Percentiles rank a stretch among this genome's conserved stretches.
phyloP scores from a whole-genome alignment of 2,797 vertebrate genomes.

The Oreochromis mossambicus region DNA sequence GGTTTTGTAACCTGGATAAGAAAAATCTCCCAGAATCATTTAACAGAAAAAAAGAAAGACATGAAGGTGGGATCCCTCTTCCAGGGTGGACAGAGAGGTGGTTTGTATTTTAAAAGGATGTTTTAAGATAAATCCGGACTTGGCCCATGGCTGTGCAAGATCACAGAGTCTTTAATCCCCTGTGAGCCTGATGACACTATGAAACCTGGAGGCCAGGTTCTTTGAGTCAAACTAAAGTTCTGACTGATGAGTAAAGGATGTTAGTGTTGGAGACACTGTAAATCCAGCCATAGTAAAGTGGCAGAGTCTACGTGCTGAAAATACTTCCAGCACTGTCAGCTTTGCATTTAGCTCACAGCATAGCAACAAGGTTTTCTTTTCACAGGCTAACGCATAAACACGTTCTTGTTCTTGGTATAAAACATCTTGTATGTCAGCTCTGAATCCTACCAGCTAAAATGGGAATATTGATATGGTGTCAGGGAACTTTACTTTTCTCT shows the following conservation, averaged over 20 bases:
- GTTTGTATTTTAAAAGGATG: neutral
- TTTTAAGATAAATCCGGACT: neutral
- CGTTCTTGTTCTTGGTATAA: neutral
- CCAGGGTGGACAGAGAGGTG: neutral
- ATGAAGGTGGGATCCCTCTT: neutral
- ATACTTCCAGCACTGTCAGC: neutral
- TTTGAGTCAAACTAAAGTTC: neutral
- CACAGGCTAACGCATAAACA: neutral
- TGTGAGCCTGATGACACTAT: neutral
- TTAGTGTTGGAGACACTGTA: neutral
- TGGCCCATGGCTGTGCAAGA: neutral
- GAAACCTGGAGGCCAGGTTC: slow-evolving; percentile 10
- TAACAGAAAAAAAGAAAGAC: neutral
- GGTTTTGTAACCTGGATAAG: neutral
- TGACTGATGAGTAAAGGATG: neutral
- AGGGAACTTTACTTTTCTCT: neutral
- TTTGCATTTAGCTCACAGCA: neutral
- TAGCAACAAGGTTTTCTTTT: neutral
- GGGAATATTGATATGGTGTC: neutral
- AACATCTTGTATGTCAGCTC: neutral
- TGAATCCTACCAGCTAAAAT: neutral
- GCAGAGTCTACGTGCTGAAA: neutral
- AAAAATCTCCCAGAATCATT: neutral
- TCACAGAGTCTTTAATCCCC: slow-evolving; percentile 12
- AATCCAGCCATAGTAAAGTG: neutral